Evolutionary conservation across 2,888 invertebrate species (phyloP).

Genomic region (Drosophila longiperda): DNA sequence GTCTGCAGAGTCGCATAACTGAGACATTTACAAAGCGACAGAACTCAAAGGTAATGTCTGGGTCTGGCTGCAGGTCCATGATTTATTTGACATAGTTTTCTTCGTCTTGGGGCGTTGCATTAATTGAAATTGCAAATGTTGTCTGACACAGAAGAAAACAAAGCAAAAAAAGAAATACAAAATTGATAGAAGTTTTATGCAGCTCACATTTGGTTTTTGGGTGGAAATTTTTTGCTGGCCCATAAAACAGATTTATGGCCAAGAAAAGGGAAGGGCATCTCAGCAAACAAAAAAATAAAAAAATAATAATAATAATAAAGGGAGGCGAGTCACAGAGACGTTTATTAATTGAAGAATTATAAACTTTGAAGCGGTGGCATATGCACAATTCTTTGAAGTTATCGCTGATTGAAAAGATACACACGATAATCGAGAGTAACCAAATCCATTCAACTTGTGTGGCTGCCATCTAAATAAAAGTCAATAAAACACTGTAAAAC

Average conservation of each 20-base stretch:
- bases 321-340: conserved; percentile 48
- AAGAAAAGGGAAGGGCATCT: conserved; percentile 65
- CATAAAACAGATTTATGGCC: conserved; percentile 75
- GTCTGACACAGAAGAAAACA: conserved; percentile 10
- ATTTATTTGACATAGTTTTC: conserved; percentile 82
- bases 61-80: conserved; percentile 54
- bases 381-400: conserved; percentile 41
- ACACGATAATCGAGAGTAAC: conserved; percentile 48
- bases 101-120: conserved; percentile 72
- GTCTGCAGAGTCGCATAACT: conserved; percentile 50
- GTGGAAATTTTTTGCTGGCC: conserved; percentile 62
- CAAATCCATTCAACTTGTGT: conserved; percentile 67
- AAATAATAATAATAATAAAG: conserved; percentile 20
- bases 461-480: conserved; percentile 48
- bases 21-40: conserved; percentile 45
- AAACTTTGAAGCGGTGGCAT: conserved; percentile 45
- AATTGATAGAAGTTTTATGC: conserved; percentile 80
- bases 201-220: conserved; percentile 49
- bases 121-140: conserved; percentile 82
- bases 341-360: conserved; percentile 79
- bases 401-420: conserved; percentile 51
- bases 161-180: neutral
- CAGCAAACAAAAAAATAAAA: neutral
- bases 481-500: conserved; percentile 72
- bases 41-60: conserved; percentile 22